A percentile compares a stretch with the other conserved stretches of the same genome.
Evolutionary conservation across 2,113 vertebrate species (phyloP).

Genomic region (Periophthalmodon schlosseri): DNA sequence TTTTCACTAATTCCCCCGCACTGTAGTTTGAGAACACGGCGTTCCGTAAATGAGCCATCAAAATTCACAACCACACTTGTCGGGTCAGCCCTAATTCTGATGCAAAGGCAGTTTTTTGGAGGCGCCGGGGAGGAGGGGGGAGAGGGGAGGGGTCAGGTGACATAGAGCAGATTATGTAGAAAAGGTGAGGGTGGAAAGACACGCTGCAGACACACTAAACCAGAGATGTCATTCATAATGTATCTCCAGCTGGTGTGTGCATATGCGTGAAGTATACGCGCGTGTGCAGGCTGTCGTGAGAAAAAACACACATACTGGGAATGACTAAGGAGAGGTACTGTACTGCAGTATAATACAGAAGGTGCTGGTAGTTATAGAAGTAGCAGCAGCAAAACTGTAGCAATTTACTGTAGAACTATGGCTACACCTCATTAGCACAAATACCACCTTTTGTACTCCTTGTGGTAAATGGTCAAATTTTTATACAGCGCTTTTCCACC

Average conservation of each 20-base stretch:
- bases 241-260: slow-evolving; percentile 28
- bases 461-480: no score
- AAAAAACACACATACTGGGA: not conserved
- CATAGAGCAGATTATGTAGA: slow-evolving; percentile 35
- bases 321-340: not conserved
- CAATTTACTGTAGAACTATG: no score
- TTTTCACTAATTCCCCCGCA: not conserved
- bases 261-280: not conserved
- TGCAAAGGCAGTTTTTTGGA: slow-evolving; percentile 14
- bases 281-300: slow-evolving; percentile 3
- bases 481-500: no score
- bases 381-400: not conserved
- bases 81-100: slow-evolving; percentile 30
- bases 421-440: no score
- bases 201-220: not conserved
- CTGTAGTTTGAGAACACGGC: not conserved
- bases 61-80: slow-evolving; percentile 30
- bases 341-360: not conserved
- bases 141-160: slow-evolving; percentile 34
- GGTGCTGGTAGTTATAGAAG: not conserved
- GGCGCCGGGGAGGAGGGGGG: slow-evolving; percentile 8
- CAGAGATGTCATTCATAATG: slow-evolving; percentile 39
- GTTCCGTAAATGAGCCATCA: slow-evolving; percentile 26
- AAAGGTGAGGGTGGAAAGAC: slow-evolving; percentile 32
- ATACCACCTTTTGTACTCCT: no score